Evolutionary conservation across 2,797 vertebrate species (phyloP).

Genomic region (Gobionotothen gibberifrons): DNA sequence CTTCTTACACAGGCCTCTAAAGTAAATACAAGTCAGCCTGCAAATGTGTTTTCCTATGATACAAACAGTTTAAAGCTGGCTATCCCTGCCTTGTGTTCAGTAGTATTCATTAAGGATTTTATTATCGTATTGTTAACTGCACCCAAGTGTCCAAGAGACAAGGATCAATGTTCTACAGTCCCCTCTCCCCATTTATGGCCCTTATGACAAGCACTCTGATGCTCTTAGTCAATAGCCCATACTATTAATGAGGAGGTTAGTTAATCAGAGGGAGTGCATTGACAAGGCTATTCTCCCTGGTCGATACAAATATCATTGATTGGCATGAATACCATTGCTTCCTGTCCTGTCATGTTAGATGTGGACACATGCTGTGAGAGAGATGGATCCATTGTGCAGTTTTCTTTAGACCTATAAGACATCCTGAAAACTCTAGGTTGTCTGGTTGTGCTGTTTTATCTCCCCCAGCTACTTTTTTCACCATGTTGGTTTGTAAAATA

Average conservation of each 20-base stretch:
- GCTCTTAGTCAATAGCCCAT: constrained; percentile 68
- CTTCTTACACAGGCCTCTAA: background rate
- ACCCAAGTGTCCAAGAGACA: constrained; percentile 22
- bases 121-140: constrained; percentile 39
- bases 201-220: constrained; percentile 54
- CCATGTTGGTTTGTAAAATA: constrained; percentile 17
- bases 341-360: constrained; percentile 36
- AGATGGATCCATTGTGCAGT: constrained; percentile 17
- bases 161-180: constrained; percentile 60
- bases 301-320: constrained; percentile 77
- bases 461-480: background rate
- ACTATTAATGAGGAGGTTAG: constrained; percentile 66
- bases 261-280: constrained; percentile 81
- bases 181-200: constrained; percentile 63
- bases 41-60: constrained; percentile 11
- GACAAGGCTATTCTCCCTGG: constrained; percentile 56
- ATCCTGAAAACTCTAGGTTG: background rate
- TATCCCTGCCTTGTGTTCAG: background rate
- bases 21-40: background rate
- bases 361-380: constrained; percentile 28
- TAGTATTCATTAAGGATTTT: constrained; percentile 32
- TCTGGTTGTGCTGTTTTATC: constrained; percentile 20
- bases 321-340: constrained; percentile 47
- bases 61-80: constrained; percentile 17
- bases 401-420: background rate